A percentile compares a stretch with the other conserved stretches of the same genome.
Conservation (phyloP, 2,797 vertebrate genomes). For the Sardinella longiceps region DNA sequence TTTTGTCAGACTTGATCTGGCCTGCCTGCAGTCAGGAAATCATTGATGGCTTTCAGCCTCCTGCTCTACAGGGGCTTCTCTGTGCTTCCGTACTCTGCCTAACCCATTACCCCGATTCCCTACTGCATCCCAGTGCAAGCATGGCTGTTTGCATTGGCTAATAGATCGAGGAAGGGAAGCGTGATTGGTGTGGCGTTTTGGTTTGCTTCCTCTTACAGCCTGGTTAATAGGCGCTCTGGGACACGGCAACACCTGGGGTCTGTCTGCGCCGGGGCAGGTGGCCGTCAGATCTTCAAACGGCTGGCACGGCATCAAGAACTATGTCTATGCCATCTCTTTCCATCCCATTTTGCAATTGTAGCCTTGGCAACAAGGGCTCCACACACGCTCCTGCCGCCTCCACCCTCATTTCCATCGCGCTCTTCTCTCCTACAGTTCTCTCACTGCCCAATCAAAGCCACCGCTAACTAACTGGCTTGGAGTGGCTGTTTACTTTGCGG, state of each 20-base stretch:
- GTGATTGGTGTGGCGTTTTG: not conserved
- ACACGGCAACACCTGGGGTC: not conserved
- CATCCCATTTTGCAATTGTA: constrained; percentile 40
- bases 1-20: constrained; percentile 21
- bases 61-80: constrained; percentile 22
- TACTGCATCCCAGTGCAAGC: not conserved
- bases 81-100: not conserved
- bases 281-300: constrained; percentile 39
- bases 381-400: constrained; percentile 31
- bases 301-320: constrained; percentile 43
- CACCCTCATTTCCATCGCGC: not conserved
- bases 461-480: constrained; percentile 48
- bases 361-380: constrained; percentile 50
- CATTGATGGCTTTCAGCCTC: not conserved
- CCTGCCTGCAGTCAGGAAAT: not conserved
- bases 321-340: constrained; percentile 19
- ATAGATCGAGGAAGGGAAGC: constrained; percentile 1
- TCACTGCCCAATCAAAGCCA: constrained; percentile 54
- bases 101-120: not conserved
- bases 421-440: not conserved
- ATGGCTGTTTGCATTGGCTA: constrained; percentile 7
- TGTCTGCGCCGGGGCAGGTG: constrained; percentile 44
- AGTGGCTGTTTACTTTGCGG: constrained; percentile 46
- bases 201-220: constrained; percentile 16
- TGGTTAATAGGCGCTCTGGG: not conserved